Percentiles rank a stretch among this genome's conserved stretches.
Conservation (phyloP, 2,888 invertebrate species). For the Cotesia congregata region DNA sequence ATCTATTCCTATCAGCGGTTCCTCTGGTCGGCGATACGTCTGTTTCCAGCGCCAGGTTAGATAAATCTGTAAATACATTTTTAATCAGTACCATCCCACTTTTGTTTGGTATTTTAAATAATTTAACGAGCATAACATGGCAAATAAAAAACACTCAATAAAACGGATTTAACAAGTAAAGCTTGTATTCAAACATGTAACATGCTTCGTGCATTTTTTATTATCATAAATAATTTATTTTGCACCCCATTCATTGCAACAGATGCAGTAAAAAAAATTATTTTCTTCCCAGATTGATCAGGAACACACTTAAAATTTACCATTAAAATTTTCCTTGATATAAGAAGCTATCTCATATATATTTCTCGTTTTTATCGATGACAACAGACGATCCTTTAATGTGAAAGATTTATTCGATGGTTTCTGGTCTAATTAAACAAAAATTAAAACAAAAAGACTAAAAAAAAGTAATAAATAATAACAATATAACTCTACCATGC, state of each 20-base stretch:
- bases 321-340: constrained; percentile 69
- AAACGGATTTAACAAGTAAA: constrained; percentile 19
- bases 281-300: constrained; percentile 36
- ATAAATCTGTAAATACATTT: constrained; percentile 75
- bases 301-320: constrained; percentile 63
- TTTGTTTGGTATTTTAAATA: too few relatives aligned
- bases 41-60: constrained; percentile 82
- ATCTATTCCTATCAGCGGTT: constrained; percentile 58
- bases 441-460: constrained; percentile 29
- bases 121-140: neutral
- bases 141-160: constrained; percentile 6
- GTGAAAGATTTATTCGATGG: constrained; percentile 64
- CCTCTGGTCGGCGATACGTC: constrained; percentile 72
- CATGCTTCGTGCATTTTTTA: constrained; percentile 40
- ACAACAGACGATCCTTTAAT: constrained; percentile 66
- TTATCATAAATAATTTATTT: constrained; percentile 3
- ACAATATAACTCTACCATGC: constrained; percentile 13
- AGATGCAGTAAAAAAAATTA: constrained; percentile 27
- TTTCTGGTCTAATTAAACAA: constrained; percentile 62
- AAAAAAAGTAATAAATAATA: constrained; percentile 33
- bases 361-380: constrained; percentile 67
- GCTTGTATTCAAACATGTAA: constrained; percentile 10
- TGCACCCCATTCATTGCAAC: constrained; percentile 21
- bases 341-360: constrained; percentile 69
- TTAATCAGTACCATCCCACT: too few relatives aligned